These are phyloP conservation scores for Hydrochoerus hydrochaeris DNA, from an alignment of 2,113 vertebrate species.

Conservation along the genomic window DNA sequence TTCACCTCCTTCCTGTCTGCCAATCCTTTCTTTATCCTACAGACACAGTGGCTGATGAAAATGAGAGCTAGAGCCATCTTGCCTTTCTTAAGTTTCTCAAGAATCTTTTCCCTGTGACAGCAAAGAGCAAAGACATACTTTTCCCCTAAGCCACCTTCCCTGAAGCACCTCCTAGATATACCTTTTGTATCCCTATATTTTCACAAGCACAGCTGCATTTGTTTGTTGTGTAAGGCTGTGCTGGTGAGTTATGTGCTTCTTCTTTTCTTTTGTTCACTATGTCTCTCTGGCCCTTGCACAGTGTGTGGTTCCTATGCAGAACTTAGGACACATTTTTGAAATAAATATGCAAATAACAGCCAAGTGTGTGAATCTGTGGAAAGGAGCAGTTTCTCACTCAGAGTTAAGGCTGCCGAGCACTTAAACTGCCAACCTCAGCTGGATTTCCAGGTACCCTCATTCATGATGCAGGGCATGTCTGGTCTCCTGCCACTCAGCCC, in stretches of 20 bases:
- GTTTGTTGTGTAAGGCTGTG: not conserved
- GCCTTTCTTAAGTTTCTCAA: not conserved
- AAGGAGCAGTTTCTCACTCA: not conserved
- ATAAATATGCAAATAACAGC: accelerated
- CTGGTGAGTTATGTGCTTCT: not conserved
- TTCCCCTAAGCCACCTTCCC: accelerated
- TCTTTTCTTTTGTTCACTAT: not conserved
- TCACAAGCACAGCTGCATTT: not conserved
- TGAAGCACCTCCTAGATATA: accelerated
- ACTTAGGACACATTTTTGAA: not conserved
- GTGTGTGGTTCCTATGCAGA: not conserved
- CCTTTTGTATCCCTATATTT: too few species aligned
- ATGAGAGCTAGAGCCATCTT: not conserved
- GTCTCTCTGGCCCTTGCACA: not conserved
- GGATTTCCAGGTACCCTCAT: not conserved
- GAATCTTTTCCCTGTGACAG: not conserved
- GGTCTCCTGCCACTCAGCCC: not conserved
- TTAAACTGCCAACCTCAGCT: not conserved
- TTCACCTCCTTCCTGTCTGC: not conserved
- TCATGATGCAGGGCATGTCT: not conserved
- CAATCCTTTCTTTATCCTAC: not conserved
- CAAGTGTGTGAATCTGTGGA: too few species aligned
- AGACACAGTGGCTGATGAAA: not conserved
- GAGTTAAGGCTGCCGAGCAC: not conserved
- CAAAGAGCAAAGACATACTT: not conserved